Percentiles rank a stretch among this genome's conserved stretches.
phyloP scores from a whole-genome alignment of 2,797 vertebrate species.

The Molossus alvarezi region DNA sequence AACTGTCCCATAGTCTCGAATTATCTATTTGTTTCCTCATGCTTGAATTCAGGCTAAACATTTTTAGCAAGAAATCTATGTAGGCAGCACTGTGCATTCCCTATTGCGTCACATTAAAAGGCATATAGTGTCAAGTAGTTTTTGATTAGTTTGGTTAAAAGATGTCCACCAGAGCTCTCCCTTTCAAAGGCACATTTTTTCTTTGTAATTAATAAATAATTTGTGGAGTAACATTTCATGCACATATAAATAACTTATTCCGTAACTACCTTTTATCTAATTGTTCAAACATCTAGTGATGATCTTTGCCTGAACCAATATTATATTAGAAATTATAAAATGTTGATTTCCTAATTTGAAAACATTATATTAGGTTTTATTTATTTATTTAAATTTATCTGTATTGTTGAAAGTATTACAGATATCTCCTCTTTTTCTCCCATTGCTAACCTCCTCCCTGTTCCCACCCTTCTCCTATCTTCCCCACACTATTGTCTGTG shows the following conservation, averaged over 20 bases:
- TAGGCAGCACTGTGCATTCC: neutral
- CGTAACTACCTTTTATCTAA: neutral
- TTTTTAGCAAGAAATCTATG: neutral
- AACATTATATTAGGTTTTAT: neutral
- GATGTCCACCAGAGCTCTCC: neutral
- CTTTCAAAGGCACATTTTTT: neutral
- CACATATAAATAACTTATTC: neutral
- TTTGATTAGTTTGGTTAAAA: neutral
- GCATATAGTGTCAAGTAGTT: neutral
- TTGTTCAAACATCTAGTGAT: neutral
- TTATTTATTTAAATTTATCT: too few relatives aligned
- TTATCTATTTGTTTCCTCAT: constrained; percentile 17
- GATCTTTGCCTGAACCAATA: neutral
- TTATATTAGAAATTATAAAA: neutral
- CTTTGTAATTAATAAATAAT: neutral
- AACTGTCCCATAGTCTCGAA: neutral
- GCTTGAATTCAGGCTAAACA: neutral
- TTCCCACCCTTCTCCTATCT: too few relatives aligned
- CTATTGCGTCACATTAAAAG: neutral
- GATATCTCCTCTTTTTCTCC: too few relatives aligned
- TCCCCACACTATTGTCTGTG: too few relatives aligned
- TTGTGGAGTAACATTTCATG: neutral
- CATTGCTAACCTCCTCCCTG: too few relatives aligned
- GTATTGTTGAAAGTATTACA: too few relatives aligned
- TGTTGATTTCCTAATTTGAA: neutral